Percentiles rank a stretch among this genome's conserved stretches.
Evolutionary conservation across 2,888 invertebrate species (phyloP).

Genomic region (Parnassius smintheus): DNA sequence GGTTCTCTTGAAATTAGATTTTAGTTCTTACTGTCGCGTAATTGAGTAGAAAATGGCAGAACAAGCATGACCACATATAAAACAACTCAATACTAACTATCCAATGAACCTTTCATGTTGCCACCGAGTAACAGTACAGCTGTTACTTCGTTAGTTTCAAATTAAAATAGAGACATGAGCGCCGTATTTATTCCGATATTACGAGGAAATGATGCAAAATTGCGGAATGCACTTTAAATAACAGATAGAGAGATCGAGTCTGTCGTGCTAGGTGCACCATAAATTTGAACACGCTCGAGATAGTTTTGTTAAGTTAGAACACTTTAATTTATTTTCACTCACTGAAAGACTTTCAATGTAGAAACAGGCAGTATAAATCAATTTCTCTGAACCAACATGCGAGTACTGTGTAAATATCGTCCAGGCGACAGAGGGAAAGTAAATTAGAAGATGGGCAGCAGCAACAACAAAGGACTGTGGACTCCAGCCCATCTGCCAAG

Average conservation of each 20-base stretch:
- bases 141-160: slow-evolving; percentile 16
- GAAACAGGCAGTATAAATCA: no score
- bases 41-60: neutral
- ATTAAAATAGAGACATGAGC: slow-evolving; percentile 20
- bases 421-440: no score
- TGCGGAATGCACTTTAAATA: slow-evolving; percentile 31
- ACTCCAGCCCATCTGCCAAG: no score
- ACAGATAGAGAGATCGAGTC: slow-evolving; percentile 29
- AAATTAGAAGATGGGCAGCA: no score
- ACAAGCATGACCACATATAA: neutral
- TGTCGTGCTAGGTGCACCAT: slow-evolving; percentile 3
- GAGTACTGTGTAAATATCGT: no score
- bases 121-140: neutral
- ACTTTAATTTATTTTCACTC: no score
- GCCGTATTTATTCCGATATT: slow-evolving; percentile 18
- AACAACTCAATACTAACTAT: neutral
- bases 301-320: neutral
- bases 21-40: no score
- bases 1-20: no score
- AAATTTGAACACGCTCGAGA: neutral
- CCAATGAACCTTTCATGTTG: slow-evolving; percentile 13
- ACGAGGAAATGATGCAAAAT: slow-evolving; percentile 25
- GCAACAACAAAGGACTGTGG: no score
- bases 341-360: no score
- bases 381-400: no score